Base-by-base conservation (phyloP, 2,113 vertebrate genomes). In the Polypterus bichir region DNA sequence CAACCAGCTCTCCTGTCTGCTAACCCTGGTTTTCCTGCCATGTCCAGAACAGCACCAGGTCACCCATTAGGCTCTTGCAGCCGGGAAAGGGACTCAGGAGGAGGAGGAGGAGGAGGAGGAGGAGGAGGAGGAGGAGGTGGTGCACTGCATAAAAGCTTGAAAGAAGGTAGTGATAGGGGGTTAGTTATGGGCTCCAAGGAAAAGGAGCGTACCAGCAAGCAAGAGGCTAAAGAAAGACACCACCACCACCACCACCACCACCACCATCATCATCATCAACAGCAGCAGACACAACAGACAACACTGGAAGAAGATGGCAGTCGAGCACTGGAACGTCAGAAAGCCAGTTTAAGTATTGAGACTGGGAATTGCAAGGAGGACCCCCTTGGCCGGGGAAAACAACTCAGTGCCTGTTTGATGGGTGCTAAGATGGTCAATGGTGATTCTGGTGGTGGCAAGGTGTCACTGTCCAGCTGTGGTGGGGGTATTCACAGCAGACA, bases 1-100 rank as follows among this genome's bases (percentile, higher is more conserved):
- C 95, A 97, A 71, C 90, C 93, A 10, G 73, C 94, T 3, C 84
- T 97, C 66, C 88, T 97, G 48, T 89, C 94, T 9, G 54, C 92
- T 72, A 87, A 93, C 79, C 94, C 92, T 67, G 79, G 79, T 78
- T 91, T 95, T 75, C 89, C 92, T 0, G 71, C 89, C 46, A 88
- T 97, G 74, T 73, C 93, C 72, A 87, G 91, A 5, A 73, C 89
- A 0, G 81, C 88, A 47, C 81, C 91, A 1, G 79, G 88, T 44
- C 90, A 90, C 73, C 81, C 89, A n/a, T 69, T 89, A 52, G 77
- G 90, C 61, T 91, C 93, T 74, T 95, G 93, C 74, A 92, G 88
- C 78, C 82, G 90, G 3, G 92, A 97, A 67, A 78, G 90, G 60
- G 92, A 94, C 62, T 59, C 77, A 0, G 78, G 84, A 5, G 75